A percentile compares a stretch with the other conserved stretches of the same genome.
These are phyloP conservation scores for Drepana falcataria DNA, from an alignment of 2,888 invertebrate genomes.

Conservation along the genomic window DNA sequence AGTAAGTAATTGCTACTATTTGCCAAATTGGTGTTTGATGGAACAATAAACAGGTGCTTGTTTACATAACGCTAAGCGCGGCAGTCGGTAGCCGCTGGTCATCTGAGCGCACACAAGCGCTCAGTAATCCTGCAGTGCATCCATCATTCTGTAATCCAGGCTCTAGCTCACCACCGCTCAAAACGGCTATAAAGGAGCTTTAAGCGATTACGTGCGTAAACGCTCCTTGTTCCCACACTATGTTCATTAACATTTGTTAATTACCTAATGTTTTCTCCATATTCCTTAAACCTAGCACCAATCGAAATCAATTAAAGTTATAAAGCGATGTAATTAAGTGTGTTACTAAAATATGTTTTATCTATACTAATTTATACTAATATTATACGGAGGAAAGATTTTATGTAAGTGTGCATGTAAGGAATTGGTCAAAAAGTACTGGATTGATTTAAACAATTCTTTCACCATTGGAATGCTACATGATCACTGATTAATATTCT, in stretches of 20 bases:
- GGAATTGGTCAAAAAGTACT: no score
- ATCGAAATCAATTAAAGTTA: no score
- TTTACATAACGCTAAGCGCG: conserved; percentile 14
- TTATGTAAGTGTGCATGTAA: no score
- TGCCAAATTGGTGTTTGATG: conserved; percentile 5
- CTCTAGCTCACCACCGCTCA: conserved; percentile 52
- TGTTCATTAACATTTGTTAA: conserved; percentile 37
- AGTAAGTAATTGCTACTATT: not conserved
- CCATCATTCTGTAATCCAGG: conserved; percentile 57
- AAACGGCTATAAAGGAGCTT: conserved; percentile 54
- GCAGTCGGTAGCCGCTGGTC: conserved; percentile 23
- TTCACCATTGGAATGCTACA: no score
- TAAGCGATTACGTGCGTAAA: conserved; percentile 56
- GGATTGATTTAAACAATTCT: no score
- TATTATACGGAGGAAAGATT: no score
- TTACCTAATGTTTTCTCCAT: conserved; percentile 7
- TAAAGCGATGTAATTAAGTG: no score
- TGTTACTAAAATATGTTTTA: no score
- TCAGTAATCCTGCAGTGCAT: conserved; percentile 56
- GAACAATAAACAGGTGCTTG: conserved; percentile 19
- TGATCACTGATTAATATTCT: no score
- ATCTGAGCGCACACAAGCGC: conserved; percentile 36
- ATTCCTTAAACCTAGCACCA: not conserved
- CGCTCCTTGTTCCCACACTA: conserved; percentile 39
- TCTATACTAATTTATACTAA: no score